Percentiles rank a stretch among this genome's conserved stretches.
These are phyloP conservation scores for Ctenopoma multispine DNA, from an alignment of 2,797 vertebrate genomes.

Conservation along the genomic window DNA sequence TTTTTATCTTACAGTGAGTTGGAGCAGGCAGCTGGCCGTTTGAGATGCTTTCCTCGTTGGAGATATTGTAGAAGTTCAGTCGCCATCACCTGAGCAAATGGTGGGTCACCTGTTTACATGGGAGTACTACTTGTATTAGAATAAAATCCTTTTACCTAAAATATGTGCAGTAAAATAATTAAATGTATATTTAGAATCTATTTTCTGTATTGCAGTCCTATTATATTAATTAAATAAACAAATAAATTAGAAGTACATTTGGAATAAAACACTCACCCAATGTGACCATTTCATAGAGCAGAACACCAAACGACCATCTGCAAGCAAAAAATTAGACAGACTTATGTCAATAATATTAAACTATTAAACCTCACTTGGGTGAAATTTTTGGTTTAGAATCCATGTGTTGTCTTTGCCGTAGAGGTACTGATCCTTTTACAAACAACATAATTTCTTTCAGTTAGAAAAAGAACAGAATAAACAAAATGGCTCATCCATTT, in stretches of 20 bases:
- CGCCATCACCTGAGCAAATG: slow-evolving; percentile 86
- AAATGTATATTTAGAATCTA: too few species aligned
- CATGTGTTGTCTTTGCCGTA: too few species aligned
- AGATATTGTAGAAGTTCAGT: slow-evolving; percentile 88
- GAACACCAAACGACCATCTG: slow-evolving; percentile 96
- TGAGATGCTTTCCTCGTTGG: slow-evolving; percentile 87
- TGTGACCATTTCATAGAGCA: slow-evolving; percentile 95
- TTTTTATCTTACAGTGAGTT: slow-evolving; percentile 84
- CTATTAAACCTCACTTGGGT: background rate
- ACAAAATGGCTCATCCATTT: too few species aligned
- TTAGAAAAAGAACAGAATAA: too few species aligned
- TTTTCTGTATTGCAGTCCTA: background rate
- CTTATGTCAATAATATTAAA: too few species aligned
- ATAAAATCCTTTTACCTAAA: background rate
- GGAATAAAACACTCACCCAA: slow-evolving; percentile 82
- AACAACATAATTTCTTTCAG: too few species aligned
- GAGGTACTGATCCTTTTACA: too few species aligned
- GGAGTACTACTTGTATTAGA: background rate
- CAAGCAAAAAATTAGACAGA: too few species aligned
- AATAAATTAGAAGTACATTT: background rate
- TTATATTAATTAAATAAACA: background rate
- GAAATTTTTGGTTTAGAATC: background rate
- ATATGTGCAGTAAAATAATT: too few species aligned
- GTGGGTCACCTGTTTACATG: slow-evolving; percentile 87
- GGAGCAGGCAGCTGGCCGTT: slow-evolving; percentile 86